Evolutionary conservation across 2,797 vertebrate genomes (phyloP), one percentile per base, ranked within the genome.

Genomic region (Merluccius polli): DNA sequence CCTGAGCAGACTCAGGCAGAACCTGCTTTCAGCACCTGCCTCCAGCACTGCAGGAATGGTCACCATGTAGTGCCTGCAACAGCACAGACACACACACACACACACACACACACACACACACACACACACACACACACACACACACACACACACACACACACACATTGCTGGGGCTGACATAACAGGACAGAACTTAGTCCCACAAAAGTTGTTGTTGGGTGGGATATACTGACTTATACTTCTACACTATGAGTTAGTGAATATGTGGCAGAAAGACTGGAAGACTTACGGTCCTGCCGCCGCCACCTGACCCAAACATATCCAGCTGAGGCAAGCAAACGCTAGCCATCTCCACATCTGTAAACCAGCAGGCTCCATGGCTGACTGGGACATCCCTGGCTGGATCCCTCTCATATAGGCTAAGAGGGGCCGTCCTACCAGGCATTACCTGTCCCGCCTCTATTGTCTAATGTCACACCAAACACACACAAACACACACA

Each of bases 31-130:
- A 65, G 87, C 80, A 75, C 88, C 93, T 0, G 90, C 84, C 73
- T 87, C 87, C 4, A 93, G 83, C 21, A 82, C 73, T 1, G 83
- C 91, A 78, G 93, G 92, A 72, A 92, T 77, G 27, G 87, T 82
- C 9, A 93, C 91, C 86, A 91, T 79, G 83, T 92, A 94, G 41
- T 84, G 63, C 44, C 93, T 94, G n/a, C 12, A 72, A 21, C 38
- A 27, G 73, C 3, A n/a, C n/a, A n/a, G n/a, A n/a, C n/a, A n/a
- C n/a, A n/a, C n/a, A n/a, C n/a, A n/a, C n/a, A n/a, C n/a, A n/a
- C n/a, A n/a, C n/a, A n/a, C n/a, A n/a, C n/a, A n/a, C n/a, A n/a
- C n/a, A n/a, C n/a, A n/a, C n/a, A n/a, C n/a, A n/a, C n/a, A n/a
- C n/a, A n/a, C n/a, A n/a, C n/a, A n/a, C n/a, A n/a, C n/a, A n/a